phyloP scores from a whole-genome alignment of 2,113 vertebrate genomes.

The Isurus oxyrinchus region DNA sequence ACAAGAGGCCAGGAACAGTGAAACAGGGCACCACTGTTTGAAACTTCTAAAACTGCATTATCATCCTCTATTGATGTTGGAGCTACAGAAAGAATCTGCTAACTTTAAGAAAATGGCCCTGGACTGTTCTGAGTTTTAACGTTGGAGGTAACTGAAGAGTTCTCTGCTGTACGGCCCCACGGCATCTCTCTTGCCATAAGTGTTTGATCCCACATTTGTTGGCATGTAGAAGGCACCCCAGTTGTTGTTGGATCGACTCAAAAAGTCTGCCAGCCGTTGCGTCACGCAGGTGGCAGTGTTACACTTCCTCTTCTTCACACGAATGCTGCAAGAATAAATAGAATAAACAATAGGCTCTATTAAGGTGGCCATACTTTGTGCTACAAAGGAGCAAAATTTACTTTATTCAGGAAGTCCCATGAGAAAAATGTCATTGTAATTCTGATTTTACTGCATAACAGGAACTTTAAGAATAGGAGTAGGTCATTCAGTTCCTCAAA shows the following conservation, averaged over 20 bases:
- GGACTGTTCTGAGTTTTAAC: conserved; percentile 50
- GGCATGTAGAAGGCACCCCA: conserved; percentile 63
- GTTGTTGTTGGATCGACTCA: conserved; percentile 71
- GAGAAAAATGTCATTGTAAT: neutral
- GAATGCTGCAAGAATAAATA: conserved; percentile 53
- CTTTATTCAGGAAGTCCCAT: neutral
- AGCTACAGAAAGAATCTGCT: neutral
- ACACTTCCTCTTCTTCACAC: conserved; percentile 73
- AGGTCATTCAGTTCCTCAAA: neutral
- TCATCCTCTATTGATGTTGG: neutral
- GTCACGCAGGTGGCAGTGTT: conserved; percentile 80
- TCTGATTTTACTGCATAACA: neutral
- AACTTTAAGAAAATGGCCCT: conserved; percentile 4
- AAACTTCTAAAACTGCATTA: conserved; percentile 13
- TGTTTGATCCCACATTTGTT: conserved; percentile 73
- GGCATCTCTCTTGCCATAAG: conserved; percentile 74
- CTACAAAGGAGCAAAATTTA: neutral
- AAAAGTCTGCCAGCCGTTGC: conserved; percentile 76
- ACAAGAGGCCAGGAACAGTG: neutral
- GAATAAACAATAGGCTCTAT: conserved; percentile 31
- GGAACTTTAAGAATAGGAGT: neutral
- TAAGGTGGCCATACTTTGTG: neutral
- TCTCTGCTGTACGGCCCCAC: conserved; percentile 44
- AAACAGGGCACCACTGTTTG: conserved; percentile 1
- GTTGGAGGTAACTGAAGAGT: conserved; percentile 46